Evolutionary conservation across 2,113 vertebrate genomes (phyloP).

Genomic region (Cephalophus harveyi): DNA sequence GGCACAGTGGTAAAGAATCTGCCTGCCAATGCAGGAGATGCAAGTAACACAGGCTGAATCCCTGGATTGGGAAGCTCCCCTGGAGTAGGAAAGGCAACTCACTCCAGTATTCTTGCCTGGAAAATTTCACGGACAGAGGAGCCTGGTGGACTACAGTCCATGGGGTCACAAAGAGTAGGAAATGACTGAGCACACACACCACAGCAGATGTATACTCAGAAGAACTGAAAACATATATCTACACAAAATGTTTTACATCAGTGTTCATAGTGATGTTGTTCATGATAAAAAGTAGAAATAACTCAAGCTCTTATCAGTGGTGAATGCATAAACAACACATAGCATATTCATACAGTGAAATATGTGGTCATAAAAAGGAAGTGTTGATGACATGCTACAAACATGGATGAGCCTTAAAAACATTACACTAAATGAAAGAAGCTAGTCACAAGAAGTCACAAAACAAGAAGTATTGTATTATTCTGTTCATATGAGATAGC

Average conservation of each 20-base stretch:
- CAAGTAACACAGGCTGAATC: background rate
- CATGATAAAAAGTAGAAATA: background rate
- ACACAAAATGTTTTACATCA: background rate
- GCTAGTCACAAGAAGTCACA: background rate
- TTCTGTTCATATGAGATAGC: background rate
- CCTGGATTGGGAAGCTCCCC: background rate
- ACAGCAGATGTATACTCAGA: background rate
- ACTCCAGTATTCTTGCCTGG: background rate
- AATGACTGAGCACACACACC: background rate
- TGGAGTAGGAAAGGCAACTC: background rate
- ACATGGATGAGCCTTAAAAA: background rate
- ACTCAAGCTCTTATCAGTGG: background rate
- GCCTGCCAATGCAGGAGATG: background rate
- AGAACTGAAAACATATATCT: background rate
- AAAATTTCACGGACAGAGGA: background rate
- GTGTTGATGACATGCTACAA: background rate
- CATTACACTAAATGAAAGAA: background rate
- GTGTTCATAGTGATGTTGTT: background rate
- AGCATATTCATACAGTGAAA: background rate
- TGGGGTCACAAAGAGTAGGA: background rate
- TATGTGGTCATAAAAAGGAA: background rate
- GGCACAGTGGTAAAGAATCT: background rate
- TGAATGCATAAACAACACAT: background rate
- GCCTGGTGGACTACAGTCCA: background rate
- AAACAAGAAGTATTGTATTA: background rate